Evolutionary conservation across 1,140 invertebrate genomes (phyloP), one percentile per base, ranked within the genome.

Genomic region (Carposina sasakii): DNA sequence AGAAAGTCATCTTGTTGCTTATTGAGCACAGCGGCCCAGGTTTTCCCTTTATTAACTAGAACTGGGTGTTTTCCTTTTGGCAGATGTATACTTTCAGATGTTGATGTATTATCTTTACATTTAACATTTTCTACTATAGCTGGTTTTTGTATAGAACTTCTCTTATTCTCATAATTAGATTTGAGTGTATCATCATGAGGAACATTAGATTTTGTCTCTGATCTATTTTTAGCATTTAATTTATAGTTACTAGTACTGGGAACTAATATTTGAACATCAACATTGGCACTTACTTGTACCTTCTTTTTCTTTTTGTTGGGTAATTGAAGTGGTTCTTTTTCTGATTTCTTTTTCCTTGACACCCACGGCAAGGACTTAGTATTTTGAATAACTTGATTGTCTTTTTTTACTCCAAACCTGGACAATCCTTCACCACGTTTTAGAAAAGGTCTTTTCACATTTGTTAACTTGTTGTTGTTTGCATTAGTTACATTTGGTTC

Each of bases 1-100:
- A 81, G 40, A 30, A 83, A 84, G 47, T 77, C 71, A 65, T 76
- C 74, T 61, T 85, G 82, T 52, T 85, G 79, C 57, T 85, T 76
- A 10, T 76, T 73, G 12, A 85, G 65, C 16, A 85, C 71, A 13
- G 64, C 52, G 39, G 74, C 87, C 65, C 79, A 81, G 13, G 73
- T 77, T 59, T 81, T 71, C 8, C 57, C 66, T 56, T 66, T 73
- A 17, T 54, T 57, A 24, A 19, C 13, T 34, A 52, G 19, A 21
- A 69, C 30, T 10, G 72, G 65, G 41, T 72, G 67, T 46, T 71
- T 63, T 33, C 56, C 57, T 49, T 50, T 63, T 8, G 51, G 21
- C 8, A 33, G 5, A 23, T 50, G 6, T 47, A 52, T 30, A 40
- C 20, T 52, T 33, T 15, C 1, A 34, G 48, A 20, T 57, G n/a